Evolutionary conservation across 2,797 vertebrate genomes (phyloP), one percentile per base, ranked within the genome.

Genomic region (Gadopsis marmoratus): DNA sequence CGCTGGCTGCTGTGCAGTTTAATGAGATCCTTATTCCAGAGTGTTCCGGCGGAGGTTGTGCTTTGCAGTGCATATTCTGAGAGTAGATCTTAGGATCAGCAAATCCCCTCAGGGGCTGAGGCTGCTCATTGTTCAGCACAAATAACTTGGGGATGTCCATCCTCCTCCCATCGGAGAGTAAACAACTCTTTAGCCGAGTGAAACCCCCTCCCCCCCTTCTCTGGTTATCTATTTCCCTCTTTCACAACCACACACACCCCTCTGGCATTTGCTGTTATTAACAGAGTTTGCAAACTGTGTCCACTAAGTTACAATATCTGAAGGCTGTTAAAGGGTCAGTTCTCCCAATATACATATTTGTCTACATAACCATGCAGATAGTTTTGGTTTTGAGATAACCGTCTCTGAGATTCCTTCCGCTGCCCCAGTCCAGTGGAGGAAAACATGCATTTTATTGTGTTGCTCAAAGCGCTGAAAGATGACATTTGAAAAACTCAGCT

Each of bases 121-220:
- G 87, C 81, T 50, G 82, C 83, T 90, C 88, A 71, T 83, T 91
- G 86, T 90, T 86, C 72, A 80, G 86, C 83, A 66, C 85, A 79
- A 89, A 85, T 83, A 86, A 89, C 77, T 84, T 1, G 45, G 77
- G 87, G 87, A 88, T 76, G 82, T 87, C 89, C 59, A 50, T 83
- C 79, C 79, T 75, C 74, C 72, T 85, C 81, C 84, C 61, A 58
- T 53, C 35, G 11, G 61, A 75, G 61, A 55, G 78, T 86, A 91
- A 91, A 89, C 88, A 90, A 73, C 72, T 83, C 76, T 87, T 88
- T 82, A 85, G 82, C 67, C 56, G 64, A 86, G 66, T 78, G 88
- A 90, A 64, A 78, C 70, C 75, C 61, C 7, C 21, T 17, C 56
- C 47, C 56, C 50, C 19, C 35, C 43, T 55, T 21, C 9, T 21